Evolutionary conservation across 2,113 vertebrate species (phyloP).

Genomic region (Salvelinus alpinus): DNA sequence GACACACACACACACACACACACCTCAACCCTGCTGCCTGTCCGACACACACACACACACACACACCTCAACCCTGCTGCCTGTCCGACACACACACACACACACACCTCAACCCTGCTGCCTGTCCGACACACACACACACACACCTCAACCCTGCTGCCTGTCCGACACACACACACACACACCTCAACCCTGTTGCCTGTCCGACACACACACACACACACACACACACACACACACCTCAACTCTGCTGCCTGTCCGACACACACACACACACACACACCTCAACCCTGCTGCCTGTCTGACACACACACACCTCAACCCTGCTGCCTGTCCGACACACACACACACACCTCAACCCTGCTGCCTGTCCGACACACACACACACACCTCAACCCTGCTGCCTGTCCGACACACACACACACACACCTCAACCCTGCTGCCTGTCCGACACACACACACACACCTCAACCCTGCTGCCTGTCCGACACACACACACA

Average conservation of each 20-base stretch:
- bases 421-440: too few relatives aligned
- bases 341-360: background rate
- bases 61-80: too few relatives aligned
- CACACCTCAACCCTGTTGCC: too few relatives aligned
- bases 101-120: too few relatives aligned
- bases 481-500: background rate
- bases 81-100: background rate
- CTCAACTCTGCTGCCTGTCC: too few relatives aligned
- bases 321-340: background rate
- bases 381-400: background rate
- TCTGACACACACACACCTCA: background rate
- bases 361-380: background rate
- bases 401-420: background rate
- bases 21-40: too few relatives aligned
- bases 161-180: background rate
- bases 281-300: too few relatives aligned
- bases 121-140: background rate
- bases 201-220: background rate
- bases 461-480: background rate
- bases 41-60: background rate
- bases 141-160: background rate
- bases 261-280: background rate
- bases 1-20: background rate
- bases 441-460: background rate
- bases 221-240: background rate